phyloP scores from a whole-genome alignment of 1,140 invertebrate species.

The Trachymyrmex cornetzi region DNA sequence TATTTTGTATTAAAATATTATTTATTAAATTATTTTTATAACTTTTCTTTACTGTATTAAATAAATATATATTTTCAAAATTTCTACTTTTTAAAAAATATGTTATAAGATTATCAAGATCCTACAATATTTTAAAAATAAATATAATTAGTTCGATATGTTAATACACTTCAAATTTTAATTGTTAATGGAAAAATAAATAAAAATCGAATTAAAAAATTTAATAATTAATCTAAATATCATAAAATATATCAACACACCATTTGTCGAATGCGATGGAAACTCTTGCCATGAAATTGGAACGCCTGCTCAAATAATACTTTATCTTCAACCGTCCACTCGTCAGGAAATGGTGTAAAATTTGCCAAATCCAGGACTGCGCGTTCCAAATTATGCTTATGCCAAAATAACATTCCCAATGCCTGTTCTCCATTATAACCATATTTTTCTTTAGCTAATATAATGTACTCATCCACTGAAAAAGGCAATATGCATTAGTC shows the following conservation, averaged over 20 bases:
- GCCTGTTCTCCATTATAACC: slow-evolving; percentile 99
- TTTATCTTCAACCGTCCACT: slow-evolving; percentile 99
- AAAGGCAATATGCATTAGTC: slow-evolving; percentile 30
- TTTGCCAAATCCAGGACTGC: slow-evolving; percentile 97
- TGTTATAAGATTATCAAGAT: neutral
- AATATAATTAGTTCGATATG: neutral
- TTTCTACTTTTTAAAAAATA: neutral
- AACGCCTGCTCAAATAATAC: slow-evolving; percentile 99
- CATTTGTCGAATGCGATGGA: slow-evolving; percentile 99
- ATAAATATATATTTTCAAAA: slow-evolving; percentile 8
- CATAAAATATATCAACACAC: slow-evolving; percentile 87
- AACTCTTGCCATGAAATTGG: slow-evolving; percentile 99
- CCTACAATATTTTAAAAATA: neutral
- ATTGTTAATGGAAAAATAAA: neutral
- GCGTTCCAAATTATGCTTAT: slow-evolving; percentile 97
- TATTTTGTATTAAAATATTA: slow-evolving; percentile 9
- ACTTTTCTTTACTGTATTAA: slow-evolving; percentile 1
- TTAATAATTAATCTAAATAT: slow-evolving; percentile 29
- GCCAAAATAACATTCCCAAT: slow-evolving; percentile 99
- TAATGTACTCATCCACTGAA: slow-evolving; percentile 97
- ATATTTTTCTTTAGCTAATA: slow-evolving; percentile 98
- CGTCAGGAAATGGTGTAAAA: slow-evolving; percentile 98
- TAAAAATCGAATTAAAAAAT: neutral
- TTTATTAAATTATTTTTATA: neutral
- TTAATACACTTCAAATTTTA: neutral